Evolutionary conservation across 1,140 invertebrate species (phyloP), one percentile per base, ranked within the genome.

Genomic region (Campoletis sonorensis): DNA sequence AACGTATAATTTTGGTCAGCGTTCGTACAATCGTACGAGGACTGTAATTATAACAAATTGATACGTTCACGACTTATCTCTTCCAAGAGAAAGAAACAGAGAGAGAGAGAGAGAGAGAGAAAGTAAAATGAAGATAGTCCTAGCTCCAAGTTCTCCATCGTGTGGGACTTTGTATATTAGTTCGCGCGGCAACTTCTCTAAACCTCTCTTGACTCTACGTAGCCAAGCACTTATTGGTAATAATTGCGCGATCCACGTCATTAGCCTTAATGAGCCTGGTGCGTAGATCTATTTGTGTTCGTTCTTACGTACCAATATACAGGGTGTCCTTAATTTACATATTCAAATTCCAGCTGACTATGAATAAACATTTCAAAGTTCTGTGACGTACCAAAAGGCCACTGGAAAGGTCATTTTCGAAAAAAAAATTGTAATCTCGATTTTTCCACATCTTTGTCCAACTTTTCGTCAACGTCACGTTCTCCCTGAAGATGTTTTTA

Each of bases 11-110:
- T 84, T 45, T 84, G 71, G 27, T 81, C 81, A 75, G 61, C 26
- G 26, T 51, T 54, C 79, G 81, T 81, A 83, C 76, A 84, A 85
- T 82, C 71, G 73, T 30, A 21, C 51, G 51, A 77, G 73, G 23
- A 77, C 81, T 81, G 81, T 85, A 88, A 89, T 88, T 88, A 87
- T 85, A 87, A 90, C 83, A 87, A 89, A 90, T 89, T 89, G 87
- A 90, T 89, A 88, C 86, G 84, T 90, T 88, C 82, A 72, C 78
- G 73, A 77, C 21, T 45, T 13, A 10, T n/a, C 37, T 45, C 40
- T 45, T 45, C 8, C 40, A 13, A 45, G 40, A 45, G 40, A 45
- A 11, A 45, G 11, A 45, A 11, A 45, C 5, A 8, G 40, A 45
- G n/a, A 15, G 49, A 15, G 49, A 54, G 49, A 54, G n/a, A n/a